These are phyloP conservation scores for Caenorhabditis remanei DNA, from an alignment of 1,140 invertebrate species.

Conservation along the genomic window DNA sequence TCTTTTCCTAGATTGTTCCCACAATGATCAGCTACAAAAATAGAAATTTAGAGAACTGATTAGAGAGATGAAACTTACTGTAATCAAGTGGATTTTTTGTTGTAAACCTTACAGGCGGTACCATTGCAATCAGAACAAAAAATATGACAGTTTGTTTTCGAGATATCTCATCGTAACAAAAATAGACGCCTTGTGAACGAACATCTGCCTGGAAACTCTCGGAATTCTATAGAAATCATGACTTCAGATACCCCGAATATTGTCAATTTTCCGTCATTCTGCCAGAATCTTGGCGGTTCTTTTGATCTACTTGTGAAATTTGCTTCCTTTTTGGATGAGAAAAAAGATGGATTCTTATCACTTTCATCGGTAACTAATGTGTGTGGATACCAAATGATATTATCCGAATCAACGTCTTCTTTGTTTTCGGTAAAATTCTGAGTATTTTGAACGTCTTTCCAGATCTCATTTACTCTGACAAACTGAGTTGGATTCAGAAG, in stretches of 20 bases:
- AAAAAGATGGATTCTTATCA: neutral
- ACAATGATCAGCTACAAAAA: constrained; percentile 45
- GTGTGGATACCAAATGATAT: constrained; percentile 14
- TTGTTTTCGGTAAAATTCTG: neutral
- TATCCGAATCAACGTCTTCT: neutral
- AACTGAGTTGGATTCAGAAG: constrained; percentile 19
- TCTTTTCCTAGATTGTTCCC: neutral
- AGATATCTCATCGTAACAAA: constrained; percentile 60
- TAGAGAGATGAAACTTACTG: constrained; percentile 19
- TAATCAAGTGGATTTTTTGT: constrained; percentile 17
- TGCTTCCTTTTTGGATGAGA: neutral
- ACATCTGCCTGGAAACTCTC: constrained; percentile 15
- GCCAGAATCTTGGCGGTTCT: constrained; percentile 35
- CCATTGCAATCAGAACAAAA: constrained; percentile 52
- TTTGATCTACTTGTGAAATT: neutral
- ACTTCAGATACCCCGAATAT: constrained; percentile 34
- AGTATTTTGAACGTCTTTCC: constrained; percentile 13
- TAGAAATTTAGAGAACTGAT: neutral
- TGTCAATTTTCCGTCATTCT: constrained; percentile 55
- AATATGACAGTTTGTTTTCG: constrained; percentile 38
- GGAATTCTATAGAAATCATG: neutral
- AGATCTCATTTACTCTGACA: neutral
- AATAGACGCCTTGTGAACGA: constrained; percentile 56
- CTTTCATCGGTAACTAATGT: neutral
- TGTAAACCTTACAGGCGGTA: constrained; percentile 45